Percentiles rank a stretch among this genome's conserved stretches.
Evolutionary conservation across 2,888 invertebrate genomes (phyloP).

Genomic region (Conomelus anceps): DNA sequence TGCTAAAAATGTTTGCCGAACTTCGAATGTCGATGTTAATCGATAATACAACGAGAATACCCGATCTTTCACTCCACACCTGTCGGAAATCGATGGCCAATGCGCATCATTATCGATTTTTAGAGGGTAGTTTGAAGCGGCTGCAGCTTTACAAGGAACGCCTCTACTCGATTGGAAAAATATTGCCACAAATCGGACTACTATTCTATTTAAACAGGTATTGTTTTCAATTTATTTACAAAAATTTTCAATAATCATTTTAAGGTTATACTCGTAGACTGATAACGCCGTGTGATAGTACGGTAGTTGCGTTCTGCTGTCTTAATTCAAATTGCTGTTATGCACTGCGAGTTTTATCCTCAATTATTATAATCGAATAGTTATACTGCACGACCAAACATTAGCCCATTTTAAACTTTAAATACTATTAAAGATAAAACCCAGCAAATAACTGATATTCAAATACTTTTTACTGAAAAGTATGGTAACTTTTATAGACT

Average conservation of each 20-base stretch:
- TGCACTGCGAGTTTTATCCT: neutral
- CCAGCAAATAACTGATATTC: too few species aligned
- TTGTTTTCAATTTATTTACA: neutral
- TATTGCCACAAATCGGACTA: neutral
- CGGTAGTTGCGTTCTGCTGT: neutral
- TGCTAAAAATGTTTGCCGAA: neutral
- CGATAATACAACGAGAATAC: slow-evolving; percentile 21
- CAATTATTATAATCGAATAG: too few species aligned
- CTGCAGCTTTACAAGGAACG: slow-evolving; percentile 6
- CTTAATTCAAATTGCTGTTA: neutral
- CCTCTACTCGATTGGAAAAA: neutral
- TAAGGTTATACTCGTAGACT: neutral
- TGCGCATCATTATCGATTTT: slow-evolving; percentile 37
- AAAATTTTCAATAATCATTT: neutral
- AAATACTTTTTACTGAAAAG: too few species aligned
- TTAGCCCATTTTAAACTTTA: too few species aligned
- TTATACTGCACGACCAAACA: too few species aligned
- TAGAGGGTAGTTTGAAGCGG: slow-evolving; percentile 13
- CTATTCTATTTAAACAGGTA: neutral
- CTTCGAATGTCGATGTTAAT: slow-evolving; percentile 10
- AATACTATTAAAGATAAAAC: too few species aligned
- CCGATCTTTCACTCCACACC: slow-evolving; percentile 19
- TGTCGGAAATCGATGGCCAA: slow-evolving; percentile 32
- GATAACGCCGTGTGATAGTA: neutral
- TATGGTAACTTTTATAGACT: too few species aligned